Percentiles rank a stretch among this genome's conserved stretches.
Conservation (phyloP, 1,140 invertebrate genomes). For the Macrobrachium nipponense region DNA sequence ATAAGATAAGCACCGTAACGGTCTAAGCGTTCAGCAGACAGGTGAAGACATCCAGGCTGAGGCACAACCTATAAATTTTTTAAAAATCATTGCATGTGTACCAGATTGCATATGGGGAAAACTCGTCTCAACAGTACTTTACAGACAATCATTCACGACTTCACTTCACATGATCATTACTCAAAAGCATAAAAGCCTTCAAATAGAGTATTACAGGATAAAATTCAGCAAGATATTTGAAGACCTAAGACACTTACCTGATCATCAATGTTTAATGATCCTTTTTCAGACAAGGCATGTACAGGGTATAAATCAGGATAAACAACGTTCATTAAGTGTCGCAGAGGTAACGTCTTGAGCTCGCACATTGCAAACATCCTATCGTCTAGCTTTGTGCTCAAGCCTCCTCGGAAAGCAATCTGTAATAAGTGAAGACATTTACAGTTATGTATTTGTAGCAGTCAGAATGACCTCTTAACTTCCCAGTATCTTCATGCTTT, state of each 20-base stretch:
- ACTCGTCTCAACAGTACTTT: neutral
- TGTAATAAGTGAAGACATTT: constrained; percentile 68
- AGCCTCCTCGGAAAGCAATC: constrained; percentile 88
- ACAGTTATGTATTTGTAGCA: constrained; percentile 13
- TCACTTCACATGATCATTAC: neutral
- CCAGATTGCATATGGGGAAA: no score
- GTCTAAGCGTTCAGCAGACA: constrained; percentile 81
- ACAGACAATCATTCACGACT: neutral
- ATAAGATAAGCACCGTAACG: constrained; percentile 91
- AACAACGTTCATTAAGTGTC: constrained; percentile 78
- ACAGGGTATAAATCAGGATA: constrained; percentile 96
- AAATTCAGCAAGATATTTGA: neutral
- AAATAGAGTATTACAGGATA: neutral
- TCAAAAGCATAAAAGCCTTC: neutral
- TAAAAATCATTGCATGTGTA: neutral
- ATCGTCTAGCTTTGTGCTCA: constrained; percentile 91
- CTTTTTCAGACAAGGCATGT: constrained; percentile 79
- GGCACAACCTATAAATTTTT: constrained; percentile 67
- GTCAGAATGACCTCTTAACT: no score
- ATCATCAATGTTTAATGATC: constrained; percentile 65
- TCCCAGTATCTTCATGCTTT: no score
- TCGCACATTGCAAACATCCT: constrained; percentile 92
- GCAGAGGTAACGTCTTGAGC: constrained; percentile 89
- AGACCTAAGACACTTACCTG: constrained; percentile 66
- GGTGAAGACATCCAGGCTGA: constrained; percentile 72